A percentile compares a stretch with the other conserved stretches of the same genome.
Evolutionary conservation across 1,140 invertebrate species (phyloP).

Genomic region (Bombus difficillimus): DNA sequence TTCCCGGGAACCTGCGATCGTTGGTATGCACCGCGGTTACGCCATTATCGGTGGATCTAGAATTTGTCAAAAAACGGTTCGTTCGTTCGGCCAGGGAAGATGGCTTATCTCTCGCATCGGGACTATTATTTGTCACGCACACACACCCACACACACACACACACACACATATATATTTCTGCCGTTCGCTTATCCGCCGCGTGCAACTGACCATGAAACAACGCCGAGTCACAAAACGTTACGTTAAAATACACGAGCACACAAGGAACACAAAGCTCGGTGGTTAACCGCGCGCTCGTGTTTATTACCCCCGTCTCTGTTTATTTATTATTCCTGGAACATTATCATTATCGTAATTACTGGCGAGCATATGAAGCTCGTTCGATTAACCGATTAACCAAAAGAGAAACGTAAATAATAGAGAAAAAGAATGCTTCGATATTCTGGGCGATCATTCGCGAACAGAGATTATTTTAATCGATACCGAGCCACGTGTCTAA

Average conservation of each 20-base stretch:
- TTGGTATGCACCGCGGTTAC: neutral
- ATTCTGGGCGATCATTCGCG: too few species aligned
- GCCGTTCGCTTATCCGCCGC: slow-evolving; percentile 23
- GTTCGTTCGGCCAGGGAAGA: neutral
- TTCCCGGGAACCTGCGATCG: too few species aligned
- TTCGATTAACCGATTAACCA: slow-evolving; percentile 13
- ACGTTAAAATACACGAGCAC: neutral
- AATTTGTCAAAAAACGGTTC: neutral
- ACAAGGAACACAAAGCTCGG: neutral
- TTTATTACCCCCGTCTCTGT: neutral
- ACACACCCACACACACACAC: rapidly evolving
- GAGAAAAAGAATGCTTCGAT: neutral
- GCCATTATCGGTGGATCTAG: neutral
- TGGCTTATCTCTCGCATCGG: slow-evolving; percentile 19
- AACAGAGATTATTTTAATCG: slow-evolving; percentile 60
- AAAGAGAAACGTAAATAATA: neutral
- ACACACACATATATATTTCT: neutral
- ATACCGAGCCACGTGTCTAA: slow-evolving; percentile 53
- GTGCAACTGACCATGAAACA: slow-evolving; percentile 13
- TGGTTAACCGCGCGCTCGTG: neutral
- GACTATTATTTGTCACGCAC: slow-evolving; percentile 8
- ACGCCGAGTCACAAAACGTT: slow-evolving; percentile 4
- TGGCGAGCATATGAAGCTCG: neutral
- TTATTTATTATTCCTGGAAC: slow-evolving; percentile 21
- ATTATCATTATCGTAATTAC: slow-evolving; percentile 38